Evolutionary conservation across 1,140 invertebrate species (phyloP).

Genomic region (Papilio dardanus): DNA sequence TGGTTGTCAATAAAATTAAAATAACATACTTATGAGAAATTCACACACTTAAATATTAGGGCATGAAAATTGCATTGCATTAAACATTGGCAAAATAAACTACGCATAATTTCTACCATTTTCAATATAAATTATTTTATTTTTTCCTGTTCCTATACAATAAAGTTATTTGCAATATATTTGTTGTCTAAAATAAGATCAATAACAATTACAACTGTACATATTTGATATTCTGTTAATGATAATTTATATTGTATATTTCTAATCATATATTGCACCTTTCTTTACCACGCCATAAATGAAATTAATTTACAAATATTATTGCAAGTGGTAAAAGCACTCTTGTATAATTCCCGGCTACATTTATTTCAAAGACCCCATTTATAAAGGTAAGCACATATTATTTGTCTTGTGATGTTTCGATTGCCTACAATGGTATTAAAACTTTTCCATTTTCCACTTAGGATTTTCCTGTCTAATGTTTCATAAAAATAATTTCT

Average conservation of each 20-base stretch:
- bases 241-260: background rate
- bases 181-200: background rate
- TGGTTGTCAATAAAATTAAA: background rate
- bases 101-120: background rate
- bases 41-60: background rate
- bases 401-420: background rate
- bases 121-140: background rate
- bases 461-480: background rate
- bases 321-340: constrained; percentile 9
- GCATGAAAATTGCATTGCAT: background rate
- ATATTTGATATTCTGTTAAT: background rate
- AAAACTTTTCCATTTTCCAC: background rate
- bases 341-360: background rate
- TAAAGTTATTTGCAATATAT: background rate
- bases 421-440: background rate
- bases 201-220: background rate
- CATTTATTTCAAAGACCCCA: too few species aligned
- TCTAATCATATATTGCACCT: background rate
- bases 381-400: background rate
- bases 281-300: background rate
- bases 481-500: background rate
- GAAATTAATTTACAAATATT: background rate
- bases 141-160: background rate
- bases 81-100: background rate
- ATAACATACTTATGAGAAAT: background rate